Base-by-base conservation (phyloP, 2,113 vertebrate genomes). In the Geothlypis trichas region DNA sequence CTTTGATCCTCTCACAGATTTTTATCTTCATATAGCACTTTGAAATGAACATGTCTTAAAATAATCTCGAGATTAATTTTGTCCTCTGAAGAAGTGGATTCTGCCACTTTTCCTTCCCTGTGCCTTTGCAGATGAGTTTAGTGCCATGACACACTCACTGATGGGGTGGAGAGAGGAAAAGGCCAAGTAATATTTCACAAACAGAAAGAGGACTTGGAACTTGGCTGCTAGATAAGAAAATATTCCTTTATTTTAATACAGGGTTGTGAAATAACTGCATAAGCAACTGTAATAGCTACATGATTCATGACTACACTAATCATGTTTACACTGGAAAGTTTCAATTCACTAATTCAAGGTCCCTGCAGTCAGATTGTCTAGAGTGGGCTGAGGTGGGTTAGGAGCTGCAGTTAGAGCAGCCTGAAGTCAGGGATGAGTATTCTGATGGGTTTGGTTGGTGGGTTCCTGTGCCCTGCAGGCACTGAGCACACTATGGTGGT, bases 241-340 rank as follows among this genome's bases (percentile, higher is more conserved):
- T 88, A 71, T 2, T 88, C 39, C 33, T 83, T 20, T 93, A 67
- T 90, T 93, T 91, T 85, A 84, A 84, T 74, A 63, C 61, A 78
- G 92, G 72, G 69, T 72, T 94, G 49, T 82, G 92, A 95, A 94
- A 92, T 66, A 89, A 49, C n/a, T 94, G 83, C 73, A 57, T 49
- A 75, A 83, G 26, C 35, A 79, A 67, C 72, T 93, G 33, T n/a
- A 84, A 69, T 77, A 73, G 8, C 24, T 86, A 5, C 41, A 33
- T 87, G 86, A 84, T 21, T 96, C 49, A 65, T 57, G 79, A 75
- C 49, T 68, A 27, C 65, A 33, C 78, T 88, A 78, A 95, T 54
- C 2, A 0, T 89, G 80, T 95, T 93, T 95, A 90, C 95, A 90
- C 57, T 82, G 92, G 86, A 92, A 87, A 82, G 57, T 71, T 65